phyloP scores from a whole-genome alignment of 2,113 vertebrate genomes.

The Eulemur rufifrons region DNA sequence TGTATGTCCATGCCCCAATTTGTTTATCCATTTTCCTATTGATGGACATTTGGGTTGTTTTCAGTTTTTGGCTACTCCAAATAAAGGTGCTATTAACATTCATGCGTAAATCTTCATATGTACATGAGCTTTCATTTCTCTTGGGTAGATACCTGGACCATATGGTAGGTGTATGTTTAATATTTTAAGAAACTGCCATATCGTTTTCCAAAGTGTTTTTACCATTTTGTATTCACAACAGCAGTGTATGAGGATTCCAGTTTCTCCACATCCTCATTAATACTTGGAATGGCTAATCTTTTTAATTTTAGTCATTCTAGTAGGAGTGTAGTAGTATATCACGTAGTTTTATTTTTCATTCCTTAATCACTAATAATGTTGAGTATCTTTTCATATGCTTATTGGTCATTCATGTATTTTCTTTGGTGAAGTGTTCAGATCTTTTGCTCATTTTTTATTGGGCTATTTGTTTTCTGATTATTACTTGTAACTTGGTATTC shows the following conservation, averaged over 20 bases:
- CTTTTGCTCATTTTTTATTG: background rate
- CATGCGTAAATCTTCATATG: no score
- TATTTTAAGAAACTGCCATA: background rate
- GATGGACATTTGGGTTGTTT: no score
- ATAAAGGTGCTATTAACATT: no score
- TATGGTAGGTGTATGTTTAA: background rate
- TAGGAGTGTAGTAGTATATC: background rate
- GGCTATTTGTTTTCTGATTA: background rate
- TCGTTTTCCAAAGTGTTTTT: background rate
- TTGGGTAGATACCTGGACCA: background rate
- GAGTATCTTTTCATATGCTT: background rate
- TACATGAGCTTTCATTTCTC: no score
- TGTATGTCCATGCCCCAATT: no score
- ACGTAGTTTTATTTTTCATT: constrained; percentile 8
- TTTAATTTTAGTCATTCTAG: background rate
- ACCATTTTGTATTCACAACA: background rate
- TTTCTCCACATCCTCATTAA: background rate
- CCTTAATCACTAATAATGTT: background rate
- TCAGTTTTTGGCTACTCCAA: no score
- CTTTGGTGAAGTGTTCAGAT: background rate
- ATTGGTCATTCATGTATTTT: background rate
- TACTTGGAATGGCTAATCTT: background rate
- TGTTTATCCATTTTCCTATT: no score
- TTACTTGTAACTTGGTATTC: background rate
- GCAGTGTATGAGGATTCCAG: background rate